Conservation (phyloP, 2,888 invertebrate genomes). For the Synanthedon formicaeformis region DNA sequence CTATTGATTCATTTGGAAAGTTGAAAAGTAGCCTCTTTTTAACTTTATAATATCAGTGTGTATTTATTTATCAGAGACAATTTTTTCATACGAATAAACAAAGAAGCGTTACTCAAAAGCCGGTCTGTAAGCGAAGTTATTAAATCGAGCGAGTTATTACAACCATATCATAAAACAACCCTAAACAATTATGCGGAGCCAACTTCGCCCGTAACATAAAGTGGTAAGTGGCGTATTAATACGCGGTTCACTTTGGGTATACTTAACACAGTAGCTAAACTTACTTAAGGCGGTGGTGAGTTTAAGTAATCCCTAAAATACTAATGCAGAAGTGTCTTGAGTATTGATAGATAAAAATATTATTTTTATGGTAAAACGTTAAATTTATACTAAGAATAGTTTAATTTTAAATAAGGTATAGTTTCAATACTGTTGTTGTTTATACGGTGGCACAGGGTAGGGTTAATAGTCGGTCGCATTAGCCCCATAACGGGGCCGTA, state of each 20-base stretch:
- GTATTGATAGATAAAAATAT: too few relatives aligned
- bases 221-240: conserved; percentile 51
- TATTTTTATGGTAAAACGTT: too few relatives aligned
- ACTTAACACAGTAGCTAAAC: not conserved
- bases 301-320: too few relatives aligned
- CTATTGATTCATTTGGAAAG: too few relatives aligned
- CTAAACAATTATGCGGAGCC: conserved; percentile 56
- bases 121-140: conserved; percentile 10
- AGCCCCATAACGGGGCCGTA: conserved; percentile 29
- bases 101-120: not conserved
- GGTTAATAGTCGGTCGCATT: conserved; percentile 37
- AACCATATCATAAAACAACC: conserved; percentile 41
- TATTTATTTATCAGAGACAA: too few relatives aligned
- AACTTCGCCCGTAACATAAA: conserved; percentile 36
- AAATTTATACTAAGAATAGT: too few relatives aligned
- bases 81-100: not conserved
- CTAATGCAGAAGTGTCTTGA: too few relatives aligned
- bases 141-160: conserved; percentile 34
- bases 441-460: not conserved
- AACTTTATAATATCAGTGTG: too few relatives aligned
- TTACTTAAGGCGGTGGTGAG: not conserved
- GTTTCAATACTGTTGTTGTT: not conserved
- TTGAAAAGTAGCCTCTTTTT: too few relatives aligned
- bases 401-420: too few relatives aligned
- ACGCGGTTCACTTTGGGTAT: conserved; percentile 8